phyloP scores from a whole-genome alignment of 2,113 vertebrate species.

The Sinocyclocheilus anshuiensis region DNA sequence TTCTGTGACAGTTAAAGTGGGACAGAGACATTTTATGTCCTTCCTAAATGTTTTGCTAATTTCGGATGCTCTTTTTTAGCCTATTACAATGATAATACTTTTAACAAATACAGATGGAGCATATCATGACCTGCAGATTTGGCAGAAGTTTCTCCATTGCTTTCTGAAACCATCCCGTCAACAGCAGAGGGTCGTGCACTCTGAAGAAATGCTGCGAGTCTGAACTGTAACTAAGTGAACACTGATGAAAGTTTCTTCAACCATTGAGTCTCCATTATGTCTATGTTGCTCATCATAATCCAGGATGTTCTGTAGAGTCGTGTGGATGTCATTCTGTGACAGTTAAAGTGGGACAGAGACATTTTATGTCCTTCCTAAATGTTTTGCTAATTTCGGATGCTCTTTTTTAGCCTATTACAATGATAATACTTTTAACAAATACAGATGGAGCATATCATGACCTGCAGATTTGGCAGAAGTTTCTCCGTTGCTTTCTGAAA shows the following conservation, averaged over 20 bases:
- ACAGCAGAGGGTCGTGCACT: slow-evolving; percentile 36
- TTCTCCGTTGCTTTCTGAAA: slow-evolving; percentile 44
- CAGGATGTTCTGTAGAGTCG: slow-evolving; percentile 42
- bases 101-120: not conserved
- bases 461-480: slow-evolving; percentile 53
- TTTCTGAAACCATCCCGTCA: slow-evolving; percentile 44
- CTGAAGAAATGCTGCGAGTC: slow-evolving; percentile 31
- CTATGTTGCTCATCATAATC: not conserved
- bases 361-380: not conserved
- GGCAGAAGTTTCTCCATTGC: slow-evolving; percentile 52
- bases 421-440: not conserved
- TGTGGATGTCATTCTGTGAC: slow-evolving; percentile 42
- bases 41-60: not conserved
- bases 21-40: not conserved
- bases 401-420: not conserved
- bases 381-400: not conserved
- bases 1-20: slow-evolving; percentile 29
- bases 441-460: slow-evolving; percentile 31
- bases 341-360: not conserved
- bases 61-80: not conserved
- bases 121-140: slow-evolving; percentile 54
- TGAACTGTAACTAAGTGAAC: slow-evolving; percentile 60
- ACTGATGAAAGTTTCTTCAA: slow-evolving; percentile 54
- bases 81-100: not conserved
- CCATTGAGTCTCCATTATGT: not conserved